A percentile compares a stretch with the other conserved stretches of the same genome.
phyloP scores from a whole-genome alignment of 2,888 invertebrate genomes.

The Euplagia quadripunctaria region DNA sequence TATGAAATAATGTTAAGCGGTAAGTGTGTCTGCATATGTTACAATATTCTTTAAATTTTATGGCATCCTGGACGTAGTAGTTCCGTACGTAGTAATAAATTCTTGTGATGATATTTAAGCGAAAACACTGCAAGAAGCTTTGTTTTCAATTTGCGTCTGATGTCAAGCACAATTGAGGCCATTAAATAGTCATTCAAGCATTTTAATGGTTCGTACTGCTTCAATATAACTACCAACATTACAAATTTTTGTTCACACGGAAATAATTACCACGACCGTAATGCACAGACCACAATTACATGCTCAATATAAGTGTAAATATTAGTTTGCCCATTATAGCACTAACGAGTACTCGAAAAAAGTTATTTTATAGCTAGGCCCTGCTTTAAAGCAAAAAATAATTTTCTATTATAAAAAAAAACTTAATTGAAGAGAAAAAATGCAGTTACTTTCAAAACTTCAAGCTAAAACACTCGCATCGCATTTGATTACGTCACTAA shows the following conservation, averaged over 20 bases:
- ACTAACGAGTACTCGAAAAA: not conserved
- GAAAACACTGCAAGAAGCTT: slow-evolving; percentile 18
- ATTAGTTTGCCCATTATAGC: slow-evolving; percentile 15
- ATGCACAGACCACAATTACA: slow-evolving; percentile 36
- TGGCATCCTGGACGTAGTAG: not conserved
- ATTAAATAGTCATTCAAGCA: slow-evolving; percentile 53
- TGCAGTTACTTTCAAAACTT: too few species aligned
- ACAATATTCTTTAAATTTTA: not conserved
- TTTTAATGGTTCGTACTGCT: slow-evolving; percentile 47
- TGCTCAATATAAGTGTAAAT: slow-evolving; percentile 28
- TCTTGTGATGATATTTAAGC: not conserved
- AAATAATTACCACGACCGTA: slow-evolving; percentile 52
- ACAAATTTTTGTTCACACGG: slow-evolving; percentile 54
- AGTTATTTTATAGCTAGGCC: not conserved
- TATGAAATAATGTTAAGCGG: not conserved
- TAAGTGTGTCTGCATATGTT: not conserved
- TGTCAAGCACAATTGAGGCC: slow-evolving; percentile 31
- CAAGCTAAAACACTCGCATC: too few species aligned
- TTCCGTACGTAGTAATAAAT: not conserved
- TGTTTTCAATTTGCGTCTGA: slow-evolving; percentile 19
- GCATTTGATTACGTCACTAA: too few species aligned
- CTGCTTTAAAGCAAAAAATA: too few species aligned
- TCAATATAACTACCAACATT: slow-evolving; percentile 38
- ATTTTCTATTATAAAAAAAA: too few species aligned
- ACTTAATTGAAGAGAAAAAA: too few species aligned